Evolutionary conservation across 2,888 invertebrate species (phyloP), one percentile per base, ranked within the genome.

Genomic region (Epistrophe grossulariae): DNA sequence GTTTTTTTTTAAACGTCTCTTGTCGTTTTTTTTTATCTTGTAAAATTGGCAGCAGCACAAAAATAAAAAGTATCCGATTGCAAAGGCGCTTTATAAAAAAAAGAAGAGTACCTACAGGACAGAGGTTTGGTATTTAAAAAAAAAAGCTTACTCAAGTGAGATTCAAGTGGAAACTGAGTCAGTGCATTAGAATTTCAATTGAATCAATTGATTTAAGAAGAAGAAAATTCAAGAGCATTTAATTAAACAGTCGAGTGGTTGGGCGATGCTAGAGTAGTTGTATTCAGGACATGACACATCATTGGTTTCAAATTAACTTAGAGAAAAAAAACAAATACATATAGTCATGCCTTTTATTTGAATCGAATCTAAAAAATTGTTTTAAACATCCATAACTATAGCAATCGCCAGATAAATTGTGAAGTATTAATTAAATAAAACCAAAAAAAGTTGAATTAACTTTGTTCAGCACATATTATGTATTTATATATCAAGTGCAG

Each of bases 41-140:
- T 70, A 38, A 74, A 79, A 74, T 79, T 84, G 84, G 76, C 80
- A 84, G 15, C 9, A 35, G 52, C 60, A 71, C 84, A 84, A 76
- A 66, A 76, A 68, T 31, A 48, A 48, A 70, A n/a, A 24, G 55
- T 76, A 80, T 80, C 84, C 40, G 17, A 80, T 84, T 84, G 66
- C 80, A 84, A 70, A 84, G 84, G 71, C 80, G 59, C 74, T 79
- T 40, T 62, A 43, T 4, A 43, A 19, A 31, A 24, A 38, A 24
- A 15, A 50, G 15, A 50, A 19, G 19, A 28, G 28, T 24, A 24
- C 3, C 24, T 50, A 31, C 31, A 48, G 31, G 66, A 17, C 8
- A 31, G 64, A 68, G 50, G 13, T 15, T 17, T 43, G 59, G 57
- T 60, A 59, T 59, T 17, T 24, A 19, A 6, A 50, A 45, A 15